Evolutionary conservation across 2,888 invertebrate genomes (phyloP).

Genomic region (Tetranychus piercei): DNA sequence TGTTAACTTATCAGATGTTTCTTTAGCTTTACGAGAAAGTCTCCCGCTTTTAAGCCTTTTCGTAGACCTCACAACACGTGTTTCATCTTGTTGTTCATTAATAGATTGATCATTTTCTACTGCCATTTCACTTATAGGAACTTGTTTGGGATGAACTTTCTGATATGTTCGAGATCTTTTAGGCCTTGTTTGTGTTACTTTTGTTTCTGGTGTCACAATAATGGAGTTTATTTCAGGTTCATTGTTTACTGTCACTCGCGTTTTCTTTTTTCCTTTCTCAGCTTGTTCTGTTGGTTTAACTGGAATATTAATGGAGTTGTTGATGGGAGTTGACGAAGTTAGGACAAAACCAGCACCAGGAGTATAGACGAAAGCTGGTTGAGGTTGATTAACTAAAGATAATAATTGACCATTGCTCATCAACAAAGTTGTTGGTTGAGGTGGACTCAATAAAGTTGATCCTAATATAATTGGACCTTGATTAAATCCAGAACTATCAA

Average conservation of each 20-base stretch:
- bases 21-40: not conserved
- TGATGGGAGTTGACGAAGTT: not conserved
- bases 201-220: not conserved
- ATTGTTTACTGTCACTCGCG: not conserved
- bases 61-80: not conserved
- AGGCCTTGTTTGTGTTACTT: not conserved
- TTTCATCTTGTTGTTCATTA: not conserved
- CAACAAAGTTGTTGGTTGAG: conserved; percentile 32
- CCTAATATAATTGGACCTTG: conserved; percentile 6
- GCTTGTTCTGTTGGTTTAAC: not conserved
- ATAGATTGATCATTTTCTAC: not conserved
- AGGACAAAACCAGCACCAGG: conserved; percentile 14
- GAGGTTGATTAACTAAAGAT: conserved; percentile 34
- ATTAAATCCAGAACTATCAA: conserved; percentile 4
- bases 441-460: conserved; percentile 2
- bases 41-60: not conserved
- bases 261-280: not conserved
- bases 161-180: not conserved
- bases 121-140: not conserved
- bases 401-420: conserved; percentile 35
- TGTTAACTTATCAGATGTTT: not conserved
- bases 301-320: not conserved
- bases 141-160: not conserved
- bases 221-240: not conserved
- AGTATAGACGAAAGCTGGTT: conserved; percentile 20